These are phyloP conservation scores for Clunio marinus DNA, from an alignment of 2,888 invertebrate genomes.

Conservation along the genomic window DNA sequence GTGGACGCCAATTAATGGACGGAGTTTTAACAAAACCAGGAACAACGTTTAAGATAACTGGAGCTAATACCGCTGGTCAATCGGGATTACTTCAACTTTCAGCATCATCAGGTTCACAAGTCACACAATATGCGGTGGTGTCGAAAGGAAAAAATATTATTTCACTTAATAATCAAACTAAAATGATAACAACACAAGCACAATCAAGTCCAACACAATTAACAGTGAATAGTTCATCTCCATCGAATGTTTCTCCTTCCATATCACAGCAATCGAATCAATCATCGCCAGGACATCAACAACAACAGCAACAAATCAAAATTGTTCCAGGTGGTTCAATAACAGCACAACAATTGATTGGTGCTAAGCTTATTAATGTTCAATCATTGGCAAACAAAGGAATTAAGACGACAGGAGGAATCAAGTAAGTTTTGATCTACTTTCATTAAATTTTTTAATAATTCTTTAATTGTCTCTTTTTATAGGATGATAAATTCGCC, in stretches of 20 bases:
- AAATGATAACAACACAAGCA: slow-evolving; percentile 45
- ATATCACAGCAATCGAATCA: background rate
- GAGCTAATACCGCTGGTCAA: slow-evolving; percentile 50
- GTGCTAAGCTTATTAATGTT: slow-evolving; percentile 52
- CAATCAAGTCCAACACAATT: background rate
- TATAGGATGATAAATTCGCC: slow-evolving; percentile 55
- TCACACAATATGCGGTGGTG: slow-evolving; percentile 53
- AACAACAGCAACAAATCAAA: slow-evolving; percentile 41
- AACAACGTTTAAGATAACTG: slow-evolving; percentile 53
- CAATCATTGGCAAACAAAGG: slow-evolving; percentile 19
- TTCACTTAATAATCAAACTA: slow-evolving; percentile 45
- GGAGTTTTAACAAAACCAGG: slow-evolving; percentile 48
- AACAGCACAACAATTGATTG: slow-evolving; percentile 50
- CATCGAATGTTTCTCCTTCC: background rate
- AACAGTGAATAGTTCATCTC: background rate
- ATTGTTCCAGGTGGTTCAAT: slow-evolving; percentile 41
- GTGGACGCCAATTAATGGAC: slow-evolving; percentile 48
- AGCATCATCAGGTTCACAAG: slow-evolving; percentile 48
- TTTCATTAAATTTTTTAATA: slow-evolving; percentile 1
- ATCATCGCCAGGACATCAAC: background rate
- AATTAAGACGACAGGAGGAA: slow-evolving; percentile 28
- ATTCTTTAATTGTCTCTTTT: slow-evolving; percentile 43
- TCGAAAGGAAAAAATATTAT: slow-evolving; percentile 53
- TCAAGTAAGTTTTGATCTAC: slow-evolving; percentile 28
- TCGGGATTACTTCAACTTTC: slow-evolving; percentile 55